phyloP scores from a whole-genome alignment of 2,113 vertebrate species.

The Engystomops pustulosus region DNA sequence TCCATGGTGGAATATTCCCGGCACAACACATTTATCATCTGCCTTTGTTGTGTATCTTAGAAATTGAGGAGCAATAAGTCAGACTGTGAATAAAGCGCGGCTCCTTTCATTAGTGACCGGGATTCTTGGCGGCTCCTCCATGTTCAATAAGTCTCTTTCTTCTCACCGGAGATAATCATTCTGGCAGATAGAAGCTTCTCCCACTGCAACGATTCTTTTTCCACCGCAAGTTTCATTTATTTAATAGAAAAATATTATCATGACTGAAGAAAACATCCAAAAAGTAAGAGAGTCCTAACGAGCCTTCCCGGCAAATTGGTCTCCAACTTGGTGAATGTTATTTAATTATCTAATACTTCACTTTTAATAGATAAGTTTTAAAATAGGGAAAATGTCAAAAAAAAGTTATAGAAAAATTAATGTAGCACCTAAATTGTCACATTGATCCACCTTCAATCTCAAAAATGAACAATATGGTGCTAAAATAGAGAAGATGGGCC shows the following conservation, averaged over 20 bases:
- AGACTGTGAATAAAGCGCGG: not conserved
- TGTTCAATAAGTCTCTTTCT: constrained; percentile 16
- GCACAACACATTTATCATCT: constrained; percentile 5
- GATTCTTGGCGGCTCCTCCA: not conserved
- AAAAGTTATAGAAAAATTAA: too few species aligned
- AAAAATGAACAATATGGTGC: too few species aligned
- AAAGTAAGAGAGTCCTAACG: not conserved
- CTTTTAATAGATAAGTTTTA: too few species aligned
- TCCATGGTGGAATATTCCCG: not conserved
- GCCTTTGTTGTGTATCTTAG: not conserved
- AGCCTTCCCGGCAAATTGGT: not conserved
- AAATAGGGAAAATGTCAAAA: too few species aligned
- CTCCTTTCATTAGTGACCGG: not conserved
- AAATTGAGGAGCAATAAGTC: constrained; percentile 16
- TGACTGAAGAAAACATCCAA: not conserved
- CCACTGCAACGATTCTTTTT: not conserved
- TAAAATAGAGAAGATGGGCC: too few species aligned
- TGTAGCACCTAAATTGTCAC: too few species aligned
- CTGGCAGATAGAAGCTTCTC: not conserved
- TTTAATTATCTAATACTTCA: too few species aligned
- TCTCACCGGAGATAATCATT: not conserved
- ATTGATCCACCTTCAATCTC: too few species aligned
- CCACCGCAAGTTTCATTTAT: not conserved
- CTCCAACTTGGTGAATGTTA: too few species aligned
- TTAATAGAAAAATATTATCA: not conserved